Conservation (phyloP, 2,888 invertebrate genomes). For the Brenthis ino region DNA sequence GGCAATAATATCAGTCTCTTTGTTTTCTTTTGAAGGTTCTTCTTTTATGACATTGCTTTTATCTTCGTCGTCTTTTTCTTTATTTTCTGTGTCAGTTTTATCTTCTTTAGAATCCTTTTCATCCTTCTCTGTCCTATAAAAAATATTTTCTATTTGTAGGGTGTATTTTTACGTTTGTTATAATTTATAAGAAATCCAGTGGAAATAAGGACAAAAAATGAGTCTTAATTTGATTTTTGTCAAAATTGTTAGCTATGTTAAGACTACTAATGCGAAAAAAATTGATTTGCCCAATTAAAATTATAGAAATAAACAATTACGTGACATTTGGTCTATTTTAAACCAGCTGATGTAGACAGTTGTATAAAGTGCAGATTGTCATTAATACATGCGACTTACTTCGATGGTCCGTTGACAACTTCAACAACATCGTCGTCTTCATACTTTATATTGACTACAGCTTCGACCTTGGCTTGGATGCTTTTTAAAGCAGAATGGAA, state of each 20-base stretch:
- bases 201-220: no score
- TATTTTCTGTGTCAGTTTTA: constrained; percentile 26
- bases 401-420: constrained; percentile 67
- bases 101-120: constrained; percentile 34
- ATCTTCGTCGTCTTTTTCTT: constrained; percentile 19
- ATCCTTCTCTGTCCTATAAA: constrained; percentile 49
- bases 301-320: no score
- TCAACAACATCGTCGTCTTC: constrained; percentile 78
- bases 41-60: constrained; percentile 21
- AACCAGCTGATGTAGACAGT: not conserved
- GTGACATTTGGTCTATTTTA: not conserved
- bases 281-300: no score
- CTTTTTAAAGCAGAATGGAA: constrained; percentile 85
- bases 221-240: no score
- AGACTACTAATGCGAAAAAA: no score
- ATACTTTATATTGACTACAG: constrained; percentile 79
- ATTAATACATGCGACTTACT: constrained; percentile 50
- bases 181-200: no score
- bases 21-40: constrained; percentile 22
- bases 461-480: constrained; percentile 83
- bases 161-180: not conserved
- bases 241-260: no score
- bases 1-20: constrained; percentile 43
- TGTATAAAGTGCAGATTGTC: not conserved
- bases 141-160: not conserved